phyloP scores from a whole-genome alignment of 2,888 invertebrate genomes.

The Alsophila aescularia region DNA sequence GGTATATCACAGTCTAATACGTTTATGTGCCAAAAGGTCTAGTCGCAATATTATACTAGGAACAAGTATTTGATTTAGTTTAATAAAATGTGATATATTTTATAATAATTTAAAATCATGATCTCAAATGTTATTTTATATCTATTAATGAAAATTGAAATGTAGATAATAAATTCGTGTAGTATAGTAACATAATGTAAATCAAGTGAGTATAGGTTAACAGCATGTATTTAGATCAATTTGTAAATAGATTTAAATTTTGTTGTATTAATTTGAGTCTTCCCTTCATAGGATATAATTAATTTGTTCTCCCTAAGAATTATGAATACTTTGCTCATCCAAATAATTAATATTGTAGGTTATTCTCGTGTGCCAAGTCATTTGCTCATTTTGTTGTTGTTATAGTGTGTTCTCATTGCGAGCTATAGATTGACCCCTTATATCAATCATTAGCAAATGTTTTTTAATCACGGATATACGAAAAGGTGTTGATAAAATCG shows the following conservation, averaged over 20 bases:
- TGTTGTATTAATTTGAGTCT: conserved; percentile 5
- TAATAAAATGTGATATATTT: conserved; percentile 18
- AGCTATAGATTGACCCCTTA: neutral
- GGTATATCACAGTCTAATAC: neutral
- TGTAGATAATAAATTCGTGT: neutral
- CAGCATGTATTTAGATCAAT: neutral
- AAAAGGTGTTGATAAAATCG: neutral
- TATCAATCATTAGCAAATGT: neutral
- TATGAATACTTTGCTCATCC: conserved; percentile 20
- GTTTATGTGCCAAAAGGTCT: conserved; percentile 18
- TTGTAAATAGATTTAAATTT: conserved; percentile 2
- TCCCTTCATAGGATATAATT: conserved; percentile 11
- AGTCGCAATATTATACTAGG: conserved; percentile 10
- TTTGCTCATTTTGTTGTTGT: conserved; percentile 18
- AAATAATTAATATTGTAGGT: too few relatives aligned
- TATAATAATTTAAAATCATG: conserved; percentile 1
- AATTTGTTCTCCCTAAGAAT: too few relatives aligned
- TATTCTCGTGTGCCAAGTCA: conserved; percentile 14
- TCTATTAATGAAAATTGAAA: neutral
- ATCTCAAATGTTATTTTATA: conserved; percentile 1
- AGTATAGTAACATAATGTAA: neutral
- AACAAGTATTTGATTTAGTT: neutral
- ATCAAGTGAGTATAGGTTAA: neutral
- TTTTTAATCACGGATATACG: too few relatives aligned
- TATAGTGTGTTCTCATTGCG: neutral